Evolutionary conservation across 2,113 vertebrate genomes (phyloP).

Genomic region (Antechinus stuartii): DNA sequence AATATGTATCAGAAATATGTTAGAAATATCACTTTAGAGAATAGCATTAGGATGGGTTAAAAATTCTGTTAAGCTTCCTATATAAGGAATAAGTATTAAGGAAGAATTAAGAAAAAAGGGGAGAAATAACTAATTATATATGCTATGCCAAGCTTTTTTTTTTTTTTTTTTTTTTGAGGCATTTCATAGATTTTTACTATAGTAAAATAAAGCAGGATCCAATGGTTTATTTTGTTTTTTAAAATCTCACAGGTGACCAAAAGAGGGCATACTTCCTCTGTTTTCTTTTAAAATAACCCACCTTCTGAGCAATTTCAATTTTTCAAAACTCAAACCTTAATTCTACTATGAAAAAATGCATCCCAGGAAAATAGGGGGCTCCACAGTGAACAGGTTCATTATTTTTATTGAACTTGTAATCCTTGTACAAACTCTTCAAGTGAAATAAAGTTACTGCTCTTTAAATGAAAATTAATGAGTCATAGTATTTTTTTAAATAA

Average conservation of each 20-base stretch:
- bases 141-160: background rate
- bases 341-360: conserved; percentile 54
- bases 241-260: background rate
- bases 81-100: background rate
- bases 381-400: background rate
- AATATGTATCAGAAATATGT: background rate
- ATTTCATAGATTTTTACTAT: background rate
- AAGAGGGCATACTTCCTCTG: conserved; percentile 31
- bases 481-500: conserved; percentile 19
- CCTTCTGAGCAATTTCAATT: conserved; percentile 34
- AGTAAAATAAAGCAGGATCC: background rate
- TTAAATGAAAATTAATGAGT: conserved; percentile 47
- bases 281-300: background rate
- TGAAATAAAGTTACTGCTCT: background rate
- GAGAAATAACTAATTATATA: background rate
- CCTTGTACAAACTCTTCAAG: conserved; percentile 8
- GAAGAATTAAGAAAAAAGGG: conserved; percentile 5
- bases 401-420: background rate
- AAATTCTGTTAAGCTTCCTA: conserved; percentile 10
- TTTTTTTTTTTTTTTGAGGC: background rate
- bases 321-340: conserved; percentile 39
- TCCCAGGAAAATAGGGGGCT: conserved; percentile 28
- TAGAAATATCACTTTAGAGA: background rate
- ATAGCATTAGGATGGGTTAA: background rate
- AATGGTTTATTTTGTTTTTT: background rate